Percentiles rank a stretch among this genome's conserved stretches.
Evolutionary conservation across 2,888 invertebrate genomes (phyloP).

Genomic region (Hirtodrosophila trivittata): DNA sequence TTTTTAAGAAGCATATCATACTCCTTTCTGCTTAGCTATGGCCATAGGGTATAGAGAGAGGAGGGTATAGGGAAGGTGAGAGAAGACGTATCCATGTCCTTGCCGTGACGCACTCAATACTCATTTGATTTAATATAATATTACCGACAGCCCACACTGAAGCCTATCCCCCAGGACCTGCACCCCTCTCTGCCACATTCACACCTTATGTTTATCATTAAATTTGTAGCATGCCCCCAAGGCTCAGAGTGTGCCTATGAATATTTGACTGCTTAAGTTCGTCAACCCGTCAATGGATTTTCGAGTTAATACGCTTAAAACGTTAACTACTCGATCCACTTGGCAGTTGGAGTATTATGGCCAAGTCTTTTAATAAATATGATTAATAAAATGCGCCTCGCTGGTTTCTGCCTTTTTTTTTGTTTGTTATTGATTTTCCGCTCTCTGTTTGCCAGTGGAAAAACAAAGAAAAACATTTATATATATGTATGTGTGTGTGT

Average conservation of each 20-base stretch:
- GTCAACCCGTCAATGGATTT: conserved; percentile 60
- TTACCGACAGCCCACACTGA: neutral
- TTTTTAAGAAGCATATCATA: no score
- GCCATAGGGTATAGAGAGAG: conserved; percentile 2
- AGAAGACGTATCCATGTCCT: no score
- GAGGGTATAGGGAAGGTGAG: no score
- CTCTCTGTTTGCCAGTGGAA: conserved; percentile 31
- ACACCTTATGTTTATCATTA: conserved; percentile 35
- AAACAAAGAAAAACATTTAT: conserved; percentile 56
- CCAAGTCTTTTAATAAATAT: conserved; percentile 34
- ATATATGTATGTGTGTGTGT: conserved; percentile 38
- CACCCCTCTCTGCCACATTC: no score
- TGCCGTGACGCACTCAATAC: conserved; percentile 51
- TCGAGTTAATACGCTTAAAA: conserved; percentile 57
- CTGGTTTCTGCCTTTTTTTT: conserved; percentile 15
- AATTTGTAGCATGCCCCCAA: conserved; percentile 38
- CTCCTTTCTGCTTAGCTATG: no score
- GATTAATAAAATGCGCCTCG: conserved; percentile 40
- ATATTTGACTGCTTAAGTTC: conserved; percentile 61
- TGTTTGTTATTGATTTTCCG: conserved; percentile 66
- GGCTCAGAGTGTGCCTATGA: conserved; percentile 46
- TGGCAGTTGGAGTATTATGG: conserved; percentile 9
- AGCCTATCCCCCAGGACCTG: no score
- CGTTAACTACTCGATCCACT: conserved; percentile 56
- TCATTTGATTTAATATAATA: conserved; percentile 38